Percentiles rank a stretch among this genome's conserved stretches.
Conservation (phyloP, 2,113 vertebrate species). For the Lontra canadensis region DNA sequence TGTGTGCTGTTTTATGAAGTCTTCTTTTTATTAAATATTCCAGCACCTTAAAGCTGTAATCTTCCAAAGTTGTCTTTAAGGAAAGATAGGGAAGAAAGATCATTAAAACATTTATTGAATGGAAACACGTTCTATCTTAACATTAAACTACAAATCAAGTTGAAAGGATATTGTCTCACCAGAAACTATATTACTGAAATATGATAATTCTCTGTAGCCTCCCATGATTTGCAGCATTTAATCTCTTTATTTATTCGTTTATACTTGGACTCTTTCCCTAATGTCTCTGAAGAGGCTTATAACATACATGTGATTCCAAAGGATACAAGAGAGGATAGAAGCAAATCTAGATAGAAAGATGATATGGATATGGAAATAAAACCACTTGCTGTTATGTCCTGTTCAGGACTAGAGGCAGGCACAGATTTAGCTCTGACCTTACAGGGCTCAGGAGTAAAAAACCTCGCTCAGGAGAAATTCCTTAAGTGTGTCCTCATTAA, state of each 20-base stretch:
- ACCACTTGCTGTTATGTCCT: not conserved
- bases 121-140: not conserved
- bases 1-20: not conserved
- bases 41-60: not conserved
- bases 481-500: not conserved
- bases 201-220: not conserved
- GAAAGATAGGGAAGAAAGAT: conserved; percentile 5
- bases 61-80: not conserved
- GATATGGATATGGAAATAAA: not conserved
- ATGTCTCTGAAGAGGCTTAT: not conserved
- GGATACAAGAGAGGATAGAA: not conserved
- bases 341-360: not conserved
- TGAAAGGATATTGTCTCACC: not conserved
- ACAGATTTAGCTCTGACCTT: not conserved
- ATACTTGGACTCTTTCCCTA: not conserved
- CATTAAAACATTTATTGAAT: conserved; percentile 23
- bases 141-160: not conserved
- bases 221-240: not conserved
- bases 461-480: not conserved
- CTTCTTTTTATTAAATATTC: conserved; percentile 30
- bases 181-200: conserved; percentile 24
- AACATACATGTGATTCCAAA: not conserved
- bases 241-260: not conserved
- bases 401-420: not conserved
- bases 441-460: not conserved